Evolutionary conservation across 2,888 invertebrate genomes (phyloP).

Genomic region (Sphaeridia pumilis): DNA sequence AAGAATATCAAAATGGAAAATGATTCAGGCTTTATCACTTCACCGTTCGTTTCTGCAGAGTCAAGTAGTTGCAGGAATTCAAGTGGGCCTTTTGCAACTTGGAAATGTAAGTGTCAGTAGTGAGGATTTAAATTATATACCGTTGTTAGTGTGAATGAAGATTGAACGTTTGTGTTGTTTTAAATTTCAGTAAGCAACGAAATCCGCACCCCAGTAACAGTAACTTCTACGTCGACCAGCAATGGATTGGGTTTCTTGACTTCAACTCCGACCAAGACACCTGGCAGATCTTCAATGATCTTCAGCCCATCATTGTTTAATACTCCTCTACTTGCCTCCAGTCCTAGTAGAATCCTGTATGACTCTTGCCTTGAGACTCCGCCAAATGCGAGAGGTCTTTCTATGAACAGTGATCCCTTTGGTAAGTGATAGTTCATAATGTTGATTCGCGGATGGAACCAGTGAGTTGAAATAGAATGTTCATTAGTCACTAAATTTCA

Average conservation of each 20-base stretch:
- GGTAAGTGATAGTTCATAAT: neutral
- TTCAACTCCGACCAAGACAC: slow-evolving; percentile 13
- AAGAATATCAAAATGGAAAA: slow-evolving; percentile 3
- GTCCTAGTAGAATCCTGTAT: slow-evolving; percentile 8
- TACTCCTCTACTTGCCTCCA: slow-evolving; percentile 12
- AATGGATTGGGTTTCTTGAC: slow-evolving; percentile 9
- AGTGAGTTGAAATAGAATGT: neutral
- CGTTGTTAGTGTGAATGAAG: neutral
- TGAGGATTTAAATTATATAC: slow-evolving; percentile 3
- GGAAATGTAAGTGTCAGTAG: slow-evolving; percentile 12
- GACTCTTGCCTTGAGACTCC: slow-evolving; percentile 13
- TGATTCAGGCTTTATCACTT: slow-evolving; percentile 12
- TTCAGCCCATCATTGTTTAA: slow-evolving; percentile 17
- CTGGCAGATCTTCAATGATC: slow-evolving; percentile 8
- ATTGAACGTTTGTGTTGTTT: neutral
- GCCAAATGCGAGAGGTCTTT: neutral
- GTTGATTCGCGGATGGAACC: neutral
- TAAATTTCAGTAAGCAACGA: slow-evolving; percentile 12
- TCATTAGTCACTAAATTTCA: too few species aligned
- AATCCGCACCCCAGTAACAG: slow-evolving; percentile 3
- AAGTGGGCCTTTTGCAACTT: slow-evolving; percentile 12
- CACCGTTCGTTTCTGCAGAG: slow-evolving; percentile 1
- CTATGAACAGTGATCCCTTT: neutral
- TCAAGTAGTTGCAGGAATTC: slow-evolving; percentile 7
- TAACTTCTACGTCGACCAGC: too few species aligned